These are phyloP conservation scores for Calycopis cecrops DNA, from an alignment of 1,140 invertebrate species.

Conservation along the genomic window DNA sequence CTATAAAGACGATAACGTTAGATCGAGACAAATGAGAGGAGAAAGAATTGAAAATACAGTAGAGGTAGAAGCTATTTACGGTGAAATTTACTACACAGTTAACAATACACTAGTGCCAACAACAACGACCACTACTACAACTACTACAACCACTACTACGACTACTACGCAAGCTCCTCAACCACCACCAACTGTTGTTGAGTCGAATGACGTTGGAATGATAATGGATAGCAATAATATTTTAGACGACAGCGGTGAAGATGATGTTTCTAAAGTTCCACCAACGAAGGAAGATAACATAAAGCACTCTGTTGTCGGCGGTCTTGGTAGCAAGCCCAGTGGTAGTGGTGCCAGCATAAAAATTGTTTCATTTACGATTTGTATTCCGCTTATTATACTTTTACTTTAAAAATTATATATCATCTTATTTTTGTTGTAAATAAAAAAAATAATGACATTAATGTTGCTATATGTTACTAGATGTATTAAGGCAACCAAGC, in stretches of 20 bases:
- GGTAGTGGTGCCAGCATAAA: slow-evolving; percentile 28
- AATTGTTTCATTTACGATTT: slow-evolving; percentile 35
- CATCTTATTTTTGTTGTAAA: slow-evolving; percentile 49
- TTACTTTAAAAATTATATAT: slow-evolving; percentile 42
- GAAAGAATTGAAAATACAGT: slow-evolving; percentile 79
- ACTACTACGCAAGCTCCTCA: slow-evolving; percentile 75
- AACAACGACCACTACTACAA: slow-evolving; percentile 83
- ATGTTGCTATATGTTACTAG: slow-evolving; percentile 51
- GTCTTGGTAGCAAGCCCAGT: slow-evolving; percentile 52
- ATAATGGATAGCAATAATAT: slow-evolving; percentile 58
- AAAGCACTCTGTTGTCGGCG: slow-evolving; percentile 51
- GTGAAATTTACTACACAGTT: slow-evolving; percentile 82
- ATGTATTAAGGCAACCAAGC: slow-evolving; percentile 46
- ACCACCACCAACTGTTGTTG: slow-evolving; percentile 50
- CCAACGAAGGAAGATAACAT: slow-evolving; percentile 62
- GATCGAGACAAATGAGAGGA: slow-evolving; percentile 69
- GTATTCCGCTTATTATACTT: slow-evolving; percentile 45
- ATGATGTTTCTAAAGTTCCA: slow-evolving; percentile 43
- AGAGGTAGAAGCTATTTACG: slow-evolving; percentile 80
- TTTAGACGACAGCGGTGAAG: slow-evolving; percentile 50
- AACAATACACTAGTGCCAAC: slow-evolving; percentile 86
- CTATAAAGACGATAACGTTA: slow-evolving; percentile 78
- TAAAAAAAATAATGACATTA: slow-evolving; percentile 45
- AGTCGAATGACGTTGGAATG: slow-evolving; percentile 59
- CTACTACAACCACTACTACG: slow-evolving; percentile 80